Evolutionary conservation across 2,888 invertebrate genomes (phyloP), one percentile per base, ranked within the genome.

Genomic region (Leucozona laternaria): DNA sequence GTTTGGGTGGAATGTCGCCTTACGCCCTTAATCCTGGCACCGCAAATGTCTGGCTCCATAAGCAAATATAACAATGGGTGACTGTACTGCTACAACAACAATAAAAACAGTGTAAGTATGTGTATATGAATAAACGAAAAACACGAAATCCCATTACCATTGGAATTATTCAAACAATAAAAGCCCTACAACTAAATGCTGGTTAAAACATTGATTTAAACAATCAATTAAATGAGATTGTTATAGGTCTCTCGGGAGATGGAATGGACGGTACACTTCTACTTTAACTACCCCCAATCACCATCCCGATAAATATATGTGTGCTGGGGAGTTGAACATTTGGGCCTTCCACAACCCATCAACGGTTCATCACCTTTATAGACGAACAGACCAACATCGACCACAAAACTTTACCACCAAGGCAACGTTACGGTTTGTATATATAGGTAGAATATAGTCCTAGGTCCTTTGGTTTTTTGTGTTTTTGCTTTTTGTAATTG

Each of bases 181-280:
- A 77, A 85, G 81, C 77, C 81, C 81, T 43, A 81, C 72, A 81
- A 81, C 53, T 73, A 62, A 77, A 68, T 77, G 66, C 71, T 76
- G 53, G 84, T 80, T 80, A 76, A 66, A 66, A 84, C 85, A 85
- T 81, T 85, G 85, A 81, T 85, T 85, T 81, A 81, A 85, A 85
- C 85, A 85, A 85, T 85, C 81, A 85, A 85, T 85, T 85, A 81
- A 85, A 85, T 78, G 62, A 77, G 68, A 73, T 85, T 85, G 85
- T 81, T 70, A 77, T 83, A 28, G 77, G 68, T 71, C 84, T 80
- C 84, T 72, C 55, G 80, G 71, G 80, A 71, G 20, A 22, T 22
- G 5, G 4, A 66, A 48, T 40, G 17, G 31, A n/a, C 57, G 17
- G 17, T 17, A 57, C 2, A 6, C 20, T 34, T n/a, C 15, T 64